Conservation (phyloP, 2,113 vertebrate genomes). For the Phodopus roborovskii region DNA sequence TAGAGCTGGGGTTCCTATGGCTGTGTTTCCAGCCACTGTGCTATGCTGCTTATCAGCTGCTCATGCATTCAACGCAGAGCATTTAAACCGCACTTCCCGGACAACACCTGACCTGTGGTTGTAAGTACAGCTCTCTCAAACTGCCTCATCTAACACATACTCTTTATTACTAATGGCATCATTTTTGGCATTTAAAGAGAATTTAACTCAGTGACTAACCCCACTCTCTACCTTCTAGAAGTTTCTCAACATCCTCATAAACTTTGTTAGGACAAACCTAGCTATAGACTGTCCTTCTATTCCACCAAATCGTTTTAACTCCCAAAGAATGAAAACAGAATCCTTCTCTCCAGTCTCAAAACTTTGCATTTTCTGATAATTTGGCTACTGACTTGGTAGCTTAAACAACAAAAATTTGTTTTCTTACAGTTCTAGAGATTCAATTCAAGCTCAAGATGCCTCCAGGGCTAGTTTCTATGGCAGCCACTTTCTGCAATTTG, state of each 20-base stretch:
- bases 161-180: not conserved
- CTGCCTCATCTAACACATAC: too few relatives aligned
- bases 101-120: too few relatives aligned
- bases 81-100: not conserved
- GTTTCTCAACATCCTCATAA: not conserved
- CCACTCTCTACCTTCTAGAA: slow-evolving; percentile 1
- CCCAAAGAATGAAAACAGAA: not conserved
- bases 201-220: too few relatives aligned
- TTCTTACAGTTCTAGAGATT: not conserved
- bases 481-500: not conserved
- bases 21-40: not conserved
- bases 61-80: accelerated
- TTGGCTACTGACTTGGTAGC: too few relatives aligned
- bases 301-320: not conserved
- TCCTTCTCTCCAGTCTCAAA: not conserved
- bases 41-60: accelerated
- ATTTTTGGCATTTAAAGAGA: not conserved
- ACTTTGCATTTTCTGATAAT: not conserved
- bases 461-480: not conserved
- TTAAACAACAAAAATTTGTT: not conserved
- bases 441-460: not conserved
- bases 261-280: not conserved
- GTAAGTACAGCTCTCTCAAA: not conserved
- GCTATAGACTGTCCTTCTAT: not conserved
- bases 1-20: accelerated